phyloP scores from a whole-genome alignment of 2,113 vertebrate species.

The Hyperoodon ampullatus region DNA sequence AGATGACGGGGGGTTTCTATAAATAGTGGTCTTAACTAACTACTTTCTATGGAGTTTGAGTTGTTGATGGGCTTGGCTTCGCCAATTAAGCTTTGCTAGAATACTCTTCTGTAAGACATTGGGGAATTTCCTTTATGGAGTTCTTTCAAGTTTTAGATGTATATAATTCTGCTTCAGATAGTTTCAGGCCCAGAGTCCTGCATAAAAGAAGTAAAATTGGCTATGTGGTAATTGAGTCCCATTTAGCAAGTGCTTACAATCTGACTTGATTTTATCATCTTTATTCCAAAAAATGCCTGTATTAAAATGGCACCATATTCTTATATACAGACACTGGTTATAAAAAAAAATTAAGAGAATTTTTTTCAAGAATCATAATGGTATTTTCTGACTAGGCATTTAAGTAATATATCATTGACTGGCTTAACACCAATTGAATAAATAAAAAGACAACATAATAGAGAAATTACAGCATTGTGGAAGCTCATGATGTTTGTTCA shows the following conservation, averaged over 20 bases:
- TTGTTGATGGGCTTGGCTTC: neutral
- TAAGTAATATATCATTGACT: neutral
- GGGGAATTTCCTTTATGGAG: neutral
- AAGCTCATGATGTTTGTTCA: neutral
- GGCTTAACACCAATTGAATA: neutral
- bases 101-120: neutral
- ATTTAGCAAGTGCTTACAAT: slow-evolving; percentile 11
- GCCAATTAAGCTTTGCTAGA: neutral
- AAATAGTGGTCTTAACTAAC: neutral
- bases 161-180: neutral
- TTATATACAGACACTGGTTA: neutral
- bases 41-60: neutral
- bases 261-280: slow-evolving; percentile 22
- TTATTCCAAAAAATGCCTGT: neutral
- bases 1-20: neutral
- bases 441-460: slow-evolving; percentile 20
- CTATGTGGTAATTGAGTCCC: neutral
- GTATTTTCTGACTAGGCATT: neutral
- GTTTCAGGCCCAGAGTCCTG: neutral
- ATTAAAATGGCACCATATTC: neutral
- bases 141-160: slow-evolving; percentile 5
- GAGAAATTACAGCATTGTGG: neutral
- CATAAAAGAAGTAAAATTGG: neutral
- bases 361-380: neutral
- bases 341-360: neutral